Conservation (phyloP, 2,797 vertebrate genomes). For the Epinephelus awoara region DNA sequence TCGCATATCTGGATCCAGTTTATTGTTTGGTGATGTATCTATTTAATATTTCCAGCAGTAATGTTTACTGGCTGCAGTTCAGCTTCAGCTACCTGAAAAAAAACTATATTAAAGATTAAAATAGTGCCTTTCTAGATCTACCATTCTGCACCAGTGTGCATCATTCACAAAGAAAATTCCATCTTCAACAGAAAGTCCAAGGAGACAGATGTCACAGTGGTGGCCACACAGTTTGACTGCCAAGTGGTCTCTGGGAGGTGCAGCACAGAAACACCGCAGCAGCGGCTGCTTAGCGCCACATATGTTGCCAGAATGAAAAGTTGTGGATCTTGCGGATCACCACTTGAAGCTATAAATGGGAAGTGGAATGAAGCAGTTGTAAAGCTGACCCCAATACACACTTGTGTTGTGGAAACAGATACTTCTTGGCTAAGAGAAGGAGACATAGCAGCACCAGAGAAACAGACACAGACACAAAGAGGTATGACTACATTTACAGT, state of each 20-base stretch:
- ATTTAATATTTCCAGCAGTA: conserved; percentile 4
- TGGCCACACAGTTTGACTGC: background rate
- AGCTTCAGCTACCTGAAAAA: background rate
- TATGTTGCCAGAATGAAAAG: conserved; percentile 55
- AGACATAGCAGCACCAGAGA: background rate
- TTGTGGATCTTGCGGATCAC: conserved; percentile 40
- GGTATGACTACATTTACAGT: background rate
- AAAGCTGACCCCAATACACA: conserved; percentile 45
- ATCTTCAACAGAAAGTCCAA: conserved; percentile 15
- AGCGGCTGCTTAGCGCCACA: conserved; percentile 43
- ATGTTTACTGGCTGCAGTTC: background rate
- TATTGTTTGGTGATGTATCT: background rate
- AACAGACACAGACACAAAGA: background rate
- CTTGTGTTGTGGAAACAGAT: conserved; percentile 36
- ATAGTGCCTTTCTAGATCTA: background rate
- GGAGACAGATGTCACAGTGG: conserved; percentile 15
- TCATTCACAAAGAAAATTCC: conserved; percentile 1
- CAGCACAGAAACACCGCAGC: conserved; percentile 41
- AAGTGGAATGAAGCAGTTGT: conserved; percentile 51
- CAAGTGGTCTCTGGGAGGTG: conserved; percentile 50
- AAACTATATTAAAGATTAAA: background rate
- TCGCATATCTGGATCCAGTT: conserved; percentile 1
- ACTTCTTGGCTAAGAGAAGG: background rate
- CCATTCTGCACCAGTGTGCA: background rate
- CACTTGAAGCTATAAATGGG: conserved; percentile 55